Evolutionary conservation across 2,888 invertebrate species (phyloP).

Genomic region (Ophonus ardosiacus): DNA sequence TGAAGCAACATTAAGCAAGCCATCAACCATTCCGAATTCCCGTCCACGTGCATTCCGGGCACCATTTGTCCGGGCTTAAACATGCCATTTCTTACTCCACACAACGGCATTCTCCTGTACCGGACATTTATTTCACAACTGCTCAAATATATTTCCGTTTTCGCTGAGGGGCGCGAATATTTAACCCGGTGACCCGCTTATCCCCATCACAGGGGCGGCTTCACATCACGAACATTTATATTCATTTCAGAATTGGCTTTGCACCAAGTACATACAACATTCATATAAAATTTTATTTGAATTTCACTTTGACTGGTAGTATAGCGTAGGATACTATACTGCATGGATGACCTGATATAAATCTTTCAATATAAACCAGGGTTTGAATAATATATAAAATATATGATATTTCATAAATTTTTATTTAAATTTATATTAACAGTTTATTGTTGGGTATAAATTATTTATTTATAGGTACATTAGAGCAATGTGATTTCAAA

Average conservation of each 20-base stretch:
- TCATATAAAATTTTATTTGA: too few species aligned
- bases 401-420: too few species aligned
- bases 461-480: too few species aligned
- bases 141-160: slow-evolving; percentile 35
- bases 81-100: slow-evolving; percentile 25
- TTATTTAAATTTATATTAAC: too few species aligned
- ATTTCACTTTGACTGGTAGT: too few species aligned
- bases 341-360: too few species aligned
- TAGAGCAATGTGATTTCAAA: too few species aligned
- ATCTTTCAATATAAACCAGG: too few species aligned
- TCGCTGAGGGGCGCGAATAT: slow-evolving; percentile 19
- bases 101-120: slow-evolving; percentile 16
- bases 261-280: background rate
- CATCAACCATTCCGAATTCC: slow-evolving; percentile 5
- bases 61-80: slow-evolving; percentile 29
- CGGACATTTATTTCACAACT: slow-evolving; percentile 36
- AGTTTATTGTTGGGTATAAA: too few species aligned
- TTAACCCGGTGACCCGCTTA: slow-evolving; percentile 11
- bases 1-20: slow-evolving; percentile 14
- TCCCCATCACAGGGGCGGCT: background rate
- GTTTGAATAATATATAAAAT: too few species aligned
- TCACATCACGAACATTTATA: background rate
- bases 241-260: background rate
- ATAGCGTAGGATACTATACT: too few species aligned
- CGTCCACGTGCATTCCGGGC: background rate